A percentile compares a stretch with the other conserved stretches of the same genome.
These are phyloP conservation scores for Eurytoma adleriae DNA, from an alignment of 2,888 invertebrate genomes.

Conservation along the genomic window DNA sequence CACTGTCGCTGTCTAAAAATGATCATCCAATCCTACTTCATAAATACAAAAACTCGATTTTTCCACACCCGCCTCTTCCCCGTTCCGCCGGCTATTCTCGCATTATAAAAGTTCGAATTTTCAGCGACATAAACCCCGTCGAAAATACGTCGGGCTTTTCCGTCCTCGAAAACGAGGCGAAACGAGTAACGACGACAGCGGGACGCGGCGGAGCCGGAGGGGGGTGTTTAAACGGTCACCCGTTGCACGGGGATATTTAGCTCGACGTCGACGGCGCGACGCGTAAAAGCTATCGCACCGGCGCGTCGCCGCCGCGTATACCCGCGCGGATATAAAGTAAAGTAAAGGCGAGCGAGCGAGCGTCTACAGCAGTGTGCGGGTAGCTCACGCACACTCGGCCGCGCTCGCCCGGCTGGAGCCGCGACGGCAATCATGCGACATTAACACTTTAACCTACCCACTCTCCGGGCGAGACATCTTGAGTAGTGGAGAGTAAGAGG, in stretches of 20 bases:
- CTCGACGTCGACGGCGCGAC: neutral
- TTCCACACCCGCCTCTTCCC: too few species aligned
- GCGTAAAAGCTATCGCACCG: neutral
- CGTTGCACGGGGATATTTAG: neutral
- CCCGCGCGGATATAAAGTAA: constrained; percentile 1
- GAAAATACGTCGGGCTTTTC: too few species aligned
- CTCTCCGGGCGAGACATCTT: neutral
- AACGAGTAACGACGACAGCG: too few species aligned
- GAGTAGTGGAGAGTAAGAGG: constrained; percentile 6
- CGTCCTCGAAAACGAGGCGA: too few species aligned
- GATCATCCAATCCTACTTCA: too few species aligned
- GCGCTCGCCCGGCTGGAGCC: constrained; percentile 66
- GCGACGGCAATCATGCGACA: constrained; percentile 68
- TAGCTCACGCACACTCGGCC: constrained; percentile 37
- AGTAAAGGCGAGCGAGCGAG: constrained; percentile 56
- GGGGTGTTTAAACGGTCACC: neutral
- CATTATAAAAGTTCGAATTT: too few species aligned
- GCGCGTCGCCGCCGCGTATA: constrained; percentile 10
- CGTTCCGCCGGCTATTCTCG: too few species aligned
- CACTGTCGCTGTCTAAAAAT: too few species aligned
- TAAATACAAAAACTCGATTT: too few species aligned
- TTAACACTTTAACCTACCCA: constrained; percentile 70
- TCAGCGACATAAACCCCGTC: too few species aligned
- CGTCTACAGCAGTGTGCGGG: constrained; percentile 22
- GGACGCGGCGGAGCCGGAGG: too few species aligned